These are phyloP conservation scores for Amia ocellicauda DNA, from an alignment of 2,113 vertebrate species.

Conservation along the genomic window DNA sequence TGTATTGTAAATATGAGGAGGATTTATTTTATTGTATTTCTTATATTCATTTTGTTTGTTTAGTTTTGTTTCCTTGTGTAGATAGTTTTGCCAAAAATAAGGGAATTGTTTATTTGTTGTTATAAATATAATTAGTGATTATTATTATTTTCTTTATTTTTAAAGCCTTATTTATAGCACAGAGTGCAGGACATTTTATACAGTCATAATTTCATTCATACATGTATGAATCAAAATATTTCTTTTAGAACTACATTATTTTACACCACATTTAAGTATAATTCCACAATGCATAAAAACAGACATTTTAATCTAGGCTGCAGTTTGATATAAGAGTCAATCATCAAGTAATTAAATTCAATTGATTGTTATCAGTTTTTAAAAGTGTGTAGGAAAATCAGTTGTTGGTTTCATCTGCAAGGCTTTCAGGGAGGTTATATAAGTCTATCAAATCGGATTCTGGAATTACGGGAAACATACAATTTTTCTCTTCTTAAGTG, in stretches of 20 bases:
- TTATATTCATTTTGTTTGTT: neutral
- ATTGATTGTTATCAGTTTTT: no score
- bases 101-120: slow-evolving; percentile 1
- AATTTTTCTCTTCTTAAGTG: no score
- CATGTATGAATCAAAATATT: no score
- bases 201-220: neutral
- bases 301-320: neutral
- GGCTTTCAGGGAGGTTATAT: no score
- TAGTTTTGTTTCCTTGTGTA: neutral
- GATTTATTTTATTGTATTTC: slow-evolving; percentile 7
- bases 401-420: no score
- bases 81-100: slow-evolving; percentile 4
- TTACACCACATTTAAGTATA: neutral
- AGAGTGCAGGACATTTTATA: neutral
- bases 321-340: neutral
- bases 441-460: no score
- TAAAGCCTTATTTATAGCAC: neutral
- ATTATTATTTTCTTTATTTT: slow-evolving; percentile 2
- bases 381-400: no score
- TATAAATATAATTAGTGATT: neutral
- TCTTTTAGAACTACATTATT: neutral
- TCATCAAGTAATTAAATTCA: neutral
- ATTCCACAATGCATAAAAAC: neutral
- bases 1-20: slow-evolving; percentile 20
- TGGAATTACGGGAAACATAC: no score